Base-by-base conservation (phyloP, 2,888 invertebrate genomes). In the Watsonalla cultraria region DNA sequence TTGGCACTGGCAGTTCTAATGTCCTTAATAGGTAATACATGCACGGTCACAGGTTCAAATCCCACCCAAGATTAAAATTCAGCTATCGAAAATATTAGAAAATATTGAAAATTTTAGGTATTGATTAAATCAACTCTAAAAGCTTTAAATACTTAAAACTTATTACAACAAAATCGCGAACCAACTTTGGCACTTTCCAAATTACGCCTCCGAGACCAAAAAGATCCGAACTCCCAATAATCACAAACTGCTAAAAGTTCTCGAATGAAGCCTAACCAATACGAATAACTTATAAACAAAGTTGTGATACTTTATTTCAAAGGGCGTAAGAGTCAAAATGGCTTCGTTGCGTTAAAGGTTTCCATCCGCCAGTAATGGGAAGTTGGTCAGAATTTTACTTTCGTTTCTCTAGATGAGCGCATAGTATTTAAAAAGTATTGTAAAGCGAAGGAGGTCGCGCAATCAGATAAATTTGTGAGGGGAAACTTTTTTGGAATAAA, bases 401-500 rank as follows among this genome's bases (percentile, higher is more conserved):
- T 39, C 56, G 57, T 64, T 64, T 46, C 49, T 51, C 50, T 50
- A 51, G 60, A 60, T 60, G 66, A 68, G 59, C 56, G 59, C 61
- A 70, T 66, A 68, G 68, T 72, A 70, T 78, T 81, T 75, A 73
- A 80, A 77, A 80, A 78, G 68, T 78, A 72, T 66, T 72, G 71
- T 72, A 65, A 70, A 69, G 64, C 67, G 66, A 66, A 72, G 69
- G 64, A 72, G 71, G 68, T 24, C 62, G 62, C 68, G 72, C 77
- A 80, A 79, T 80, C 76, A 78, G 78, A 80, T 75, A 73, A 80
- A 79, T 73, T 79, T 64, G 68, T 65, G 64, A 63, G 57, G 64
- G 66, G 58, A 71, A 76, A 78, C 69, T 71, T 81, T 24, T 81
- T 69, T 60, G 53, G 65, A 78, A 76, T 74, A 70, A 76, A 81